Evolutionary conservation across 1,140 invertebrate species (phyloP).

Genomic region (Zaprionus ornatus): DNA sequence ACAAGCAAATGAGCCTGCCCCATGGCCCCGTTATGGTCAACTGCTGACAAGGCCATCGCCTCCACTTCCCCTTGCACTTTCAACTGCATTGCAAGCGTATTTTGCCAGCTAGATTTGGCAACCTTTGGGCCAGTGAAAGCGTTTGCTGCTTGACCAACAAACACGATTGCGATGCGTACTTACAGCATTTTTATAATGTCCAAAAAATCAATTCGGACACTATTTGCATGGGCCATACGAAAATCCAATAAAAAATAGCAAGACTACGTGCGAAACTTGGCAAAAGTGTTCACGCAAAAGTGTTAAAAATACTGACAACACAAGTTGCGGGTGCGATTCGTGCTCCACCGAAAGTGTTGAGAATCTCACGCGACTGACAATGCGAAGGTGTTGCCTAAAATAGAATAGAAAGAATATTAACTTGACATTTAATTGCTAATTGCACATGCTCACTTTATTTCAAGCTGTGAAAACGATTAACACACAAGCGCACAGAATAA

Average conservation of each 20-base stretch:
- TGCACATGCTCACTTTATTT: slow-evolving; percentile 2
- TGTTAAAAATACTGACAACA: slow-evolving; percentile 46
- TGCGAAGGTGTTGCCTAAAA: slow-evolving; percentile 11
- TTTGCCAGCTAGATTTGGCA: slow-evolving; percentile 50
- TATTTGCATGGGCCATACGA: slow-evolving; percentile 50
- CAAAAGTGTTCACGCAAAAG: slow-evolving; percentile 39
- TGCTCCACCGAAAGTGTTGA: slow-evolving; percentile 38
- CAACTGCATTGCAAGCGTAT: slow-evolving; percentile 22
- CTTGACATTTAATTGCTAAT: background rate
- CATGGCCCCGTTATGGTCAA: slow-evolving; percentile 14
- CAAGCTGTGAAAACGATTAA: background rate
- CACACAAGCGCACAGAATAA: background rate
- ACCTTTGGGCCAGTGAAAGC: slow-evolving; percentile 48
- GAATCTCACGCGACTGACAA: slow-evolving; percentile 11
- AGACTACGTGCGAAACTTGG: slow-evolving; percentile 49
- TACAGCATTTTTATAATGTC: slow-evolving; percentile 32
- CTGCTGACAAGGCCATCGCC: slow-evolving; percentile 34
- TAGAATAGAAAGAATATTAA: slow-evolving; percentile 11
- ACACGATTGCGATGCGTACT: background rate
- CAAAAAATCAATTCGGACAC: slow-evolving; percentile 45
- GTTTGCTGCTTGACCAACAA: slow-evolving; percentile 38
- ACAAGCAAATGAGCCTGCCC: slow-evolving; percentile 40
- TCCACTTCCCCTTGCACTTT: slow-evolving; percentile 7
- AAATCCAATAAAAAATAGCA: slow-evolving; percentile 31
- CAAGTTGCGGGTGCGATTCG: slow-evolving; percentile 31